phyloP scores from a whole-genome alignment of 2,113 vertebrate genomes.

The Puma concolor region DNA sequence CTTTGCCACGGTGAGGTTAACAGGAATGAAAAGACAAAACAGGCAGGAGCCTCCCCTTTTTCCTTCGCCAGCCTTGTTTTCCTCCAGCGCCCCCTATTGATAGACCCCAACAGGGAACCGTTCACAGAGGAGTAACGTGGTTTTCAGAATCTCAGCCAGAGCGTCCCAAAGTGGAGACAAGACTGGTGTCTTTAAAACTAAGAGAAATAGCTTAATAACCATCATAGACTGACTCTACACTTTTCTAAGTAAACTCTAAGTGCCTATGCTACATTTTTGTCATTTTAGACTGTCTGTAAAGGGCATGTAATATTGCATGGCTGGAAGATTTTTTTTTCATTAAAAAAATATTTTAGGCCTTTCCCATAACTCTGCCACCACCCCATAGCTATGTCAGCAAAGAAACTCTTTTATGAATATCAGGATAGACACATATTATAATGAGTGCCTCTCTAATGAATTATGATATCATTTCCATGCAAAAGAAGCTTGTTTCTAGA shows the following conservation, averaged over 20 bases:
- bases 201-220: neutral
- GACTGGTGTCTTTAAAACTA: neutral
- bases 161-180: neutral
- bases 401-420: neutral
- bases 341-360: neutral
- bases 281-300: neutral
- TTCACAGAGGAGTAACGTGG: neutral
- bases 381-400: neutral
- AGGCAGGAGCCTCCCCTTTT: rapidly evolving
- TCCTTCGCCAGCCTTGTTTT: no score
- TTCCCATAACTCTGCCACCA: neutral
- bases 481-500: neutral
- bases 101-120: neutral
- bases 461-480: neutral
- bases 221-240: no score
- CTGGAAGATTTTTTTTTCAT: neutral
- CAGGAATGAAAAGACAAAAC: neutral
- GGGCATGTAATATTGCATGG: neutral
- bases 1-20: neutral
- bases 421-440: neutral
- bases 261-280: neutral
- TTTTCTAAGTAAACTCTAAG: neutral
- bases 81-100: neutral
- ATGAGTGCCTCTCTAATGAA: neutral
- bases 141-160: neutral